Percentiles rank a stretch among this genome's conserved stretches.
Conservation (phyloP, 2,797 vertebrate genomes). For the Clarias fuscus region DNA sequence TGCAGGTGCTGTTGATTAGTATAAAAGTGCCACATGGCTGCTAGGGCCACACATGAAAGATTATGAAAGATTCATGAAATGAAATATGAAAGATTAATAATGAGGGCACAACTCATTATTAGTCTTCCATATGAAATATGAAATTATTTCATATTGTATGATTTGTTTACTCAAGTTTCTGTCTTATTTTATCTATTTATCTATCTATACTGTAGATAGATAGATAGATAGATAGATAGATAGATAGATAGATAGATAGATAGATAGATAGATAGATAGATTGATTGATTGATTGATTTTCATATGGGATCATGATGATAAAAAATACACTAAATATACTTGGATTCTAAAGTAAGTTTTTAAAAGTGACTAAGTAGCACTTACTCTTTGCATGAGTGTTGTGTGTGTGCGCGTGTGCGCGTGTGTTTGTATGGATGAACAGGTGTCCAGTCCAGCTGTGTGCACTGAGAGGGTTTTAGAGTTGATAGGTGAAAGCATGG, state of each 20-base stretch:
- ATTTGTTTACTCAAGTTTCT: neutral
- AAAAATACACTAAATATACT: neutral
- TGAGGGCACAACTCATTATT: too few species aligned
- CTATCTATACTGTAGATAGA: too few species aligned
- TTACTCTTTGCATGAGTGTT: neutral
- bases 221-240: too few species aligned
- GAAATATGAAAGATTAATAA: too few species aligned
- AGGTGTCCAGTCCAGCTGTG: constrained; percentile 1
- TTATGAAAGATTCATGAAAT: too few species aligned
- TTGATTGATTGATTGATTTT: neutral
- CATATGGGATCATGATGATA: neutral
- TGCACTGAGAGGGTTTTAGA: constrained; percentile 5
- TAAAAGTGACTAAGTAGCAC: neutral
- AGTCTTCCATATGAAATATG: too few species aligned
- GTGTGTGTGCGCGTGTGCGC: neutral
- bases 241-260: too few species aligned
- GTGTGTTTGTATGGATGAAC: neutral
- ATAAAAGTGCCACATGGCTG: neutral
- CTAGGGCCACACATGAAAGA: too few species aligned
- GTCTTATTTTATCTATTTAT: neutral
- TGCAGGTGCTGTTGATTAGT: neutral
- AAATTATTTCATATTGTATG: neutral
- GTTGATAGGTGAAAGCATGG: neutral
- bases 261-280: too few species aligned
- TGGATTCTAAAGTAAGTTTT: neutral